Conservation (phyloP, 2,888 invertebrate genomes). For the Caenorhabditis drosophilae region DNA sequence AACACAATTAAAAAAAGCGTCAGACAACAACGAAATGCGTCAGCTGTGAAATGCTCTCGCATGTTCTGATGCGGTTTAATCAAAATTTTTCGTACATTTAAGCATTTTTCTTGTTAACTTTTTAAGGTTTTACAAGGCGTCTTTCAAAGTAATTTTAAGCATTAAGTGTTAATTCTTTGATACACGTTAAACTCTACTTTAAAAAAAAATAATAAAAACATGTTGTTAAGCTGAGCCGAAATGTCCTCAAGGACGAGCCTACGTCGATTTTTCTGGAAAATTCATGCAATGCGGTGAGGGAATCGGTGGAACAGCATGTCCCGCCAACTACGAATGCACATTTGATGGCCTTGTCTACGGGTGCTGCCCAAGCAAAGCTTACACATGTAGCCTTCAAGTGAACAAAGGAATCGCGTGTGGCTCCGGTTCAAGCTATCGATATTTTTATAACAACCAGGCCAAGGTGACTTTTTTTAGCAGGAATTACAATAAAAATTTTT, state of each 20-base stretch:
- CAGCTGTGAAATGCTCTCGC: too few relatives aligned
- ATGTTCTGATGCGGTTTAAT: too few relatives aligned
- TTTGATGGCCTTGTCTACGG: slow-evolving; percentile 56
- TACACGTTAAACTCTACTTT: too few relatives aligned
- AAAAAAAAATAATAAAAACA: too few relatives aligned
- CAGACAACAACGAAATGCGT: too few relatives aligned
- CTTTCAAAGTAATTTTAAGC: too few relatives aligned
- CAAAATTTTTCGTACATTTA: too few relatives aligned
- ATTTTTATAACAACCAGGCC: slow-evolving; percentile 51
- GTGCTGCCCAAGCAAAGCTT: slow-evolving; percentile 58
- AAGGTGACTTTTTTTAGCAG: slow-evolving; percentile 15
- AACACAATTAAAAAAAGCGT: too few relatives aligned
- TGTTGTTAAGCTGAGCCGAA: slow-evolving; percentile 49
- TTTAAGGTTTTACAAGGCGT: too few relatives aligned
- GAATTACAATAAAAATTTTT: not conserved
- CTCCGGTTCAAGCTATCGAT: slow-evolving; percentile 46
- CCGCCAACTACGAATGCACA: slow-evolving; percentile 56
- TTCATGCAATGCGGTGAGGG: slow-evolving; percentile 52
- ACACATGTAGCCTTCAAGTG: slow-evolving; percentile 52
- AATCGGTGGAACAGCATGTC: slow-evolving; percentile 42
- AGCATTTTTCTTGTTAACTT: too few relatives aligned
- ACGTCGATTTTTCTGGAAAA: slow-evolving; percentile 48
- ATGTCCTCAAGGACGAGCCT: slow-evolving; percentile 49
- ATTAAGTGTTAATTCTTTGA: too few relatives aligned
- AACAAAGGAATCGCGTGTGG: slow-evolving; percentile 53